Percentiles rank a stretch among this genome's conserved stretches.
Conservation (phyloP, 2,113 vertebrate genomes). For the Aegithalos caudatus region DNA sequence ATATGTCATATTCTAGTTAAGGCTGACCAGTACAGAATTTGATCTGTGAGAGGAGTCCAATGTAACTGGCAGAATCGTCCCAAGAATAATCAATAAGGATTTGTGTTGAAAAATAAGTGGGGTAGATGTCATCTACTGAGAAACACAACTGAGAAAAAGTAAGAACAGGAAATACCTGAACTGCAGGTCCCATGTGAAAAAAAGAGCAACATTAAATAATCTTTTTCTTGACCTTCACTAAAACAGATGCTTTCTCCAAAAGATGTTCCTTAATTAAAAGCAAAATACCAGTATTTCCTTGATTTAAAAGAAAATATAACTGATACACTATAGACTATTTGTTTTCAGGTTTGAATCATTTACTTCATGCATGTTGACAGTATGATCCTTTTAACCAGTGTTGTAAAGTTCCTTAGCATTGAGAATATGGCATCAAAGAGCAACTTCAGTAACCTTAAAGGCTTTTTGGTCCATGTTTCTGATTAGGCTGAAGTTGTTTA, state of each 20-base stretch:
- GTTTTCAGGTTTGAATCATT: not conserved
- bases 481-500: not conserved
- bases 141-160: not conserved
- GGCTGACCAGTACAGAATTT: not conserved
- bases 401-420: not conserved
- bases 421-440: not conserved
- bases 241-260: not conserved
- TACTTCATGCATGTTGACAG: not conserved
- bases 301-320: not conserved
- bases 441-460: not conserved
- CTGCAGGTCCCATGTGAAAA: not conserved
- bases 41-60: not conserved
- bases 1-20: not conserved
- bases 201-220: not conserved
- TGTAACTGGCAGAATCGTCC: not conserved
- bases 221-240: not conserved
- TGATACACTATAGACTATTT: not conserved
- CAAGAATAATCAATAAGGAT: not conserved
- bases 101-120: not conserved
- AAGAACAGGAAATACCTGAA: not conserved
- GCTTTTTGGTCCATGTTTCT: not conserved
- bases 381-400: not conserved
- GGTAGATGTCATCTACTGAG: not conserved
- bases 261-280: not conserved
- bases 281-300: not conserved